These are phyloP conservation scores for Chrysina gloriosa DNA, from an alignment of 2,888 invertebrate species.

Conservation along the genomic window DNA sequence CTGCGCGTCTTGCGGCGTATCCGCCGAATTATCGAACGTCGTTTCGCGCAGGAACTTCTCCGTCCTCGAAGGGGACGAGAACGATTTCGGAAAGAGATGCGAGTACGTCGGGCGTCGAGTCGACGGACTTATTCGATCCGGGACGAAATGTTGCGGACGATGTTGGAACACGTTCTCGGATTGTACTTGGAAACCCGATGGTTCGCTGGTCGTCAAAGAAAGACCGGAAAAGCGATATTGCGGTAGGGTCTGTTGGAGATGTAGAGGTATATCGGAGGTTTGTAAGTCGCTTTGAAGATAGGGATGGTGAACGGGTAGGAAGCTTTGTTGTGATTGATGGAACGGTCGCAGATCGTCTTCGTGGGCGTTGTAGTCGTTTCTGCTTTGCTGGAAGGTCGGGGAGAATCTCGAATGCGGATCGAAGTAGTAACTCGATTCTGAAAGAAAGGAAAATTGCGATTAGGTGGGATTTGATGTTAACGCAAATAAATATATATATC, in stretches of 20 bases:
- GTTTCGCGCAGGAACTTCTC: conserved; percentile 74
- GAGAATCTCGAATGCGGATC: conserved; percentile 57
- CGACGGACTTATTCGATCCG: conserved; percentile 42
- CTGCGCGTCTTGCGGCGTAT: conserved; percentile 53
- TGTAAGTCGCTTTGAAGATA: conserved; percentile 60
- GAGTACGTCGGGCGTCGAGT: conserved; percentile 66
- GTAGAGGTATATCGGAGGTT: conserved; percentile 62
- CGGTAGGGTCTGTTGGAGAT: conserved; percentile 62
- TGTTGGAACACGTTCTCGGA: conserved; percentile 20
- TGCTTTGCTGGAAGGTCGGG: conserved; percentile 56
- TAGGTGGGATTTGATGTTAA: too few relatives aligned
- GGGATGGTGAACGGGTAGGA: conserved; percentile 54
- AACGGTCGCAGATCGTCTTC: conserved; percentile 55
- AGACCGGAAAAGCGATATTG: conserved; percentile 61
- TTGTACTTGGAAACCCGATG: conserved; percentile 57
- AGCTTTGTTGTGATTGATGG: conserved; percentile 52
- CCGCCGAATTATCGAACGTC: conserved; percentile 73
- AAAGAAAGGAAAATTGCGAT: conserved; percentile 54
- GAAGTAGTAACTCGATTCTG: conserved; percentile 63
- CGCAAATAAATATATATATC: too few relatives aligned
- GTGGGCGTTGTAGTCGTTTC: conserved; percentile 54
- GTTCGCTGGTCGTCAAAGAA: conserved; percentile 64
- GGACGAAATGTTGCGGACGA: conserved; percentile 38
- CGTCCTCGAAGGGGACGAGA: conserved; percentile 69
- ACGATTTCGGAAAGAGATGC: conserved; percentile 68